These are phyloP conservation scores for Ceratothoa steindachneri DNA, from an alignment of 2,888 invertebrate species.

Conservation along the genomic window DNA sequence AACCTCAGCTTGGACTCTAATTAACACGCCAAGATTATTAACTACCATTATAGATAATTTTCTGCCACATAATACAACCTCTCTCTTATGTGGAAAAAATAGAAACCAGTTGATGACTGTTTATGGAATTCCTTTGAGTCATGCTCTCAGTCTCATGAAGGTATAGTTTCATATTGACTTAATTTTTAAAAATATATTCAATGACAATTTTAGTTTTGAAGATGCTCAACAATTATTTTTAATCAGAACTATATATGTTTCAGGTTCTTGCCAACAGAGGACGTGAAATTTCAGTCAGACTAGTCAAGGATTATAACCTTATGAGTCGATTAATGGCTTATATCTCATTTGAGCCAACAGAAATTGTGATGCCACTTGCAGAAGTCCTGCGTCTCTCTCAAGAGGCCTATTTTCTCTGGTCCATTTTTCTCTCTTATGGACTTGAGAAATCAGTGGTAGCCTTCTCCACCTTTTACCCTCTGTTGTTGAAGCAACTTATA, in stretches of 20 bases:
- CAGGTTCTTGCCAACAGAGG: conserved; percentile 40
- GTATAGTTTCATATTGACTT: too few relatives aligned
- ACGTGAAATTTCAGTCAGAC: conserved; percentile 20
- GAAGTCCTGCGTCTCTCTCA: conserved; percentile 52
- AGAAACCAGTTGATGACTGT: conserved; percentile 49
- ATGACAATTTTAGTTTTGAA: too few relatives aligned
- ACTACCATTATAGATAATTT: conserved; percentile 54
- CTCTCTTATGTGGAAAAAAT: conserved; percentile 30
- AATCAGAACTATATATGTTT: neutral
- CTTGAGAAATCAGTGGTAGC: conserved; percentile 55
- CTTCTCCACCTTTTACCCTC: conserved; percentile 57
- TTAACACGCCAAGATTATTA: conserved; percentile 64
- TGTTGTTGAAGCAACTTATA: conserved; percentile 59
- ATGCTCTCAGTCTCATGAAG: conserved; percentile 32
- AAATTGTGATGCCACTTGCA: conserved; percentile 52
- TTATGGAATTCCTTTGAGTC: conserved; percentile 57
- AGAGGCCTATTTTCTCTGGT: conserved; percentile 59
- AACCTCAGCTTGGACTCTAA: conserved; percentile 63
- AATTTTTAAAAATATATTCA: too few relatives aligned
- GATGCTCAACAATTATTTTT: too few relatives aligned
- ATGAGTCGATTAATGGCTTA: conserved; percentile 28
- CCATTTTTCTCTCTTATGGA: conserved; percentile 59
- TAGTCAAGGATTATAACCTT: conserved; percentile 30
- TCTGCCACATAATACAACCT: conserved; percentile 50
- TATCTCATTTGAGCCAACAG: conserved; percentile 50